Base-by-base conservation (phyloP, 2,888 invertebrate genomes). In the Aethes cnicana region DNA sequence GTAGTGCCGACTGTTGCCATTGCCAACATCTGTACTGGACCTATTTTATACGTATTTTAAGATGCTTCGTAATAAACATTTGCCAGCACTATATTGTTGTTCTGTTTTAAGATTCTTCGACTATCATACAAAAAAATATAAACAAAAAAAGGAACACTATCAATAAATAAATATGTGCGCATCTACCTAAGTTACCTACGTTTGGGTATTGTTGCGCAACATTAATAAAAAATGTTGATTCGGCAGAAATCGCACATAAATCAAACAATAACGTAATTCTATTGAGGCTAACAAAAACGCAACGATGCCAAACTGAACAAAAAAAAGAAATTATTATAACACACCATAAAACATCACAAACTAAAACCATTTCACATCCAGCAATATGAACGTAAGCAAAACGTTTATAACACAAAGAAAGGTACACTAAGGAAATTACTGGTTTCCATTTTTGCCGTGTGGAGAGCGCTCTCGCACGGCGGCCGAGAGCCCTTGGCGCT, bases 21-120 rank as follows among this genome's bases (percentile, higher is more conserved):
- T n/a, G 76, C 72, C 74, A 77, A 73, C 72, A 74, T 67, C 68
- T 63, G 71, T 64, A 77, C 73, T 72, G 74, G 72, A 72, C 74
- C n/a, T 72, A 68, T 76, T 69, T 75, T 72, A 64, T 61, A 17
- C 56, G 52, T 39, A 52, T 39, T 47, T 57, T 25, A 21, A 58
- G 56, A 46, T 46, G 39, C 44, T 42, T 46, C 55, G 55, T 47
- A 33, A 41, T 43, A 53, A 57, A 47, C n/a, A n/a, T n/a, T n/a
- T n/a, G n/a, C n/a, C n/a, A n/a, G n/a, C n/a, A n/a, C n/a, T n/a
- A n/a, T n/a, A n/a, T n/a, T n/a, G n/a, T n/a, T n/a, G n/a, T n/a
- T n/a, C n/a, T n/a, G n/a, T n/a, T n/a, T n/a, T n/a, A n/a, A n/a
- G n/a, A n/a, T n/a, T n/a, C n/a, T n/a, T n/a, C n/a, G n/a, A n/a